Evolutionary conservation across 2,888 invertebrate genomes (phyloP).

Genomic region (Meghimatium bilineatum): DNA sequence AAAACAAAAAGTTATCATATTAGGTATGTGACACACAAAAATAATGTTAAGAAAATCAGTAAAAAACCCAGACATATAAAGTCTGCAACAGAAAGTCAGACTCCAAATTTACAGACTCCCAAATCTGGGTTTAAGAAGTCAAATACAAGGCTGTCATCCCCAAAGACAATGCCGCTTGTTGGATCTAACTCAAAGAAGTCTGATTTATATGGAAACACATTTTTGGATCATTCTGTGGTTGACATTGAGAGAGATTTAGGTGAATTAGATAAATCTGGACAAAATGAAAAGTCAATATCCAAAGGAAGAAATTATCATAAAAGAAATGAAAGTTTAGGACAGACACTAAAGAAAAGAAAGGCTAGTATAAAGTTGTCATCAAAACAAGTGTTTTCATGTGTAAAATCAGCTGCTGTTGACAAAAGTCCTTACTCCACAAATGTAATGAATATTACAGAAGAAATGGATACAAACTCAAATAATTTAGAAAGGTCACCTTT

Average conservation of each 20-base stretch:
- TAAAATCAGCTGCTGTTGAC: not conserved
- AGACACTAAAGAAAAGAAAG: not conserved
- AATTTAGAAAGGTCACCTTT: not conserved
- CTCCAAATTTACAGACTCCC: not conserved
- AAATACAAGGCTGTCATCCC: not conserved
- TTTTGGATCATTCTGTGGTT: not conserved
- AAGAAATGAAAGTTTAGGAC: not conserved
- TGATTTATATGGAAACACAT: not conserved
- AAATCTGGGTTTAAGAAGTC: not conserved
- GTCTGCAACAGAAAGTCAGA: not conserved
- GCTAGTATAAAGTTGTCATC: not conserved
- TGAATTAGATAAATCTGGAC: not conserved
- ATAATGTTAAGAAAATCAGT: not conserved
- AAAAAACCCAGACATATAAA: not conserved
- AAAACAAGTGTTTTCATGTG: not conserved
- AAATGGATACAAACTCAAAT: not conserved
- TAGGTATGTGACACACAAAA: not conserved
- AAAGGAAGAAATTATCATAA: not conserved
- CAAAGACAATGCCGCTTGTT: not conserved
- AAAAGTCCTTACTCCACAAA: not conserved
- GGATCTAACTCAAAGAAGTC: not conserved
- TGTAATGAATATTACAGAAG: not conserved
- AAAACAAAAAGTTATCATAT: not conserved
- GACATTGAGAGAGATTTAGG: not conserved
- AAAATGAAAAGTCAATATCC: not conserved